Evolutionary conservation across 2,888 invertebrate genomes (phyloP).

Genomic region (Mimas tiliae): DNA sequence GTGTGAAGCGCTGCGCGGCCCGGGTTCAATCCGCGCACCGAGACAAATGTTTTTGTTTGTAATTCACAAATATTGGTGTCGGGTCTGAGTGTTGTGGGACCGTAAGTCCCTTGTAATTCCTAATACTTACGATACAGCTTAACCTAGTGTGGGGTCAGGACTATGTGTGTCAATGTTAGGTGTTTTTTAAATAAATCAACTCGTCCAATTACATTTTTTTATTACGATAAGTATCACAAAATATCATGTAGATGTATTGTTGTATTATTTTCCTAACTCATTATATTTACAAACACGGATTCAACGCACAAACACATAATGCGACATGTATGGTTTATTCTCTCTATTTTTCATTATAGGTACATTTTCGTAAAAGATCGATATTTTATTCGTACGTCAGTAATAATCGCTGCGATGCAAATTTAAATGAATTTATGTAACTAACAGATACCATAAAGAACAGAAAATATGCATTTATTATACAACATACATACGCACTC

Average conservation of each 20-base stretch:
- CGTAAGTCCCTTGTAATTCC: no score
- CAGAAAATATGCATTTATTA: no score
- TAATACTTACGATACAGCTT: no score
- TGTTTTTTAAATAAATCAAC: constrained; percentile 7
- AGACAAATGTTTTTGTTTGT: no score
- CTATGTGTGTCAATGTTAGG: background rate
- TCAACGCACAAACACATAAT: constrained; percentile 30
- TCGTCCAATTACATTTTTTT: constrained; percentile 38
- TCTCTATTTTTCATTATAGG: background rate
- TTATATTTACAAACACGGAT: constrained; percentile 43
- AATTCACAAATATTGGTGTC: no score
- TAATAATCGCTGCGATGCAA: background rate
- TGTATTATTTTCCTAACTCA: constrained; percentile 35
- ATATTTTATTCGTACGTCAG: background rate
- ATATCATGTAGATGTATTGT: constrained; percentile 40
- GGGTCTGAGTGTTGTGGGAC: no score
- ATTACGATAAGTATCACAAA: constrained; percentile 62
- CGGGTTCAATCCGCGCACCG: no score
- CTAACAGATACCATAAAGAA: background rate
- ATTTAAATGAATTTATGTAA: background rate
- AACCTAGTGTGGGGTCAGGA: no score
- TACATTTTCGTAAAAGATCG: background rate
- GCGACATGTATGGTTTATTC: background rate
- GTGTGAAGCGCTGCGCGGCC: no score
- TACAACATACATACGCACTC: no score